Evolutionary conservation across 1,140 invertebrate genomes (phyloP).

Genomic region (Drosophila equinoxialis): DNA sequence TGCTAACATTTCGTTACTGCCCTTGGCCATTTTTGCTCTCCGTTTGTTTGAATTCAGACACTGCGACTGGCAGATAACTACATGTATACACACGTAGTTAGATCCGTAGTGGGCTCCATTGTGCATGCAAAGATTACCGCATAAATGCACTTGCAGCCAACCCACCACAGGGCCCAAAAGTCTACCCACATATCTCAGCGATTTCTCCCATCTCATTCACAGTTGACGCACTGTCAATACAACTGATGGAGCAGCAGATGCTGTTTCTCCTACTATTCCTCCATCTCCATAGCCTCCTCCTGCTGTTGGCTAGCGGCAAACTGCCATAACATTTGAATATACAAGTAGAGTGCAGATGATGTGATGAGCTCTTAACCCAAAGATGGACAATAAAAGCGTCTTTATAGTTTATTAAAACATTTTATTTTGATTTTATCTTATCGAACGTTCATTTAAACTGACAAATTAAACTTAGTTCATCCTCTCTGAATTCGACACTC

Average conservation of each 20-base stretch:
- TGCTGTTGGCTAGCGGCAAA: neutral
- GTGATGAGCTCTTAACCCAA: slow-evolving; percentile 2
- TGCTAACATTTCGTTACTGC: slow-evolving; percentile 18
- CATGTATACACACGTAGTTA: slow-evolving; percentile 19
- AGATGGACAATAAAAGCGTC: neutral
- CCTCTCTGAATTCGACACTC: too few species aligned
- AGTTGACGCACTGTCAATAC: slow-evolving; percentile 48
- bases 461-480: too few species aligned
- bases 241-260: slow-evolving; percentile 42
- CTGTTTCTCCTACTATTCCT: neutral
- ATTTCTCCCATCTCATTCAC: neutral
- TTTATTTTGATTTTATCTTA: too few species aligned
- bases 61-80: slow-evolving; percentile 61
- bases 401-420: too few species aligned
- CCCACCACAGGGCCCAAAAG: neutral
- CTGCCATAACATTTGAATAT: slow-evolving; percentile 12
- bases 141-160: slow-evolving; percentile 47
- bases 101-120: slow-evolving; percentile 38
- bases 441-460: too few species aligned
- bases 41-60: slow-evolving; percentile 58
- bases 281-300: neutral
- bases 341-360: slow-evolving; percentile 1
- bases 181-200: neutral
- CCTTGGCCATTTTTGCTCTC: slow-evolving; percentile 50
- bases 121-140: slow-evolving; percentile 75